A percentile compares a stretch with the other conserved stretches of the same genome.
These are phyloP conservation scores for Galendromus occidentalis DNA, from an alignment of 1,140 invertebrate genomes.

Conservation along the genomic window DNA sequence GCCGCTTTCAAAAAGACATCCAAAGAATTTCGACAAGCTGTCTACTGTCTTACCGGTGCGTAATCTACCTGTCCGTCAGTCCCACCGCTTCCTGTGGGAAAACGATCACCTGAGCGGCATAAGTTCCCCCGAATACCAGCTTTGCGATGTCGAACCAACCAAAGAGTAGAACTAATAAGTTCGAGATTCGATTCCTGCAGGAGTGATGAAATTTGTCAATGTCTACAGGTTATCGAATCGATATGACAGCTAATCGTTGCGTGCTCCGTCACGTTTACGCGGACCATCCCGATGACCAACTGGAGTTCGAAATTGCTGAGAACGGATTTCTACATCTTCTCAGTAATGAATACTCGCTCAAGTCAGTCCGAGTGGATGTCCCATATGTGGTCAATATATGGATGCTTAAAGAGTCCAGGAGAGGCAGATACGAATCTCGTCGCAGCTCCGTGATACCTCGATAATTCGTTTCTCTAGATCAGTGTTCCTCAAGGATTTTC, in stretches of 20 bases:
- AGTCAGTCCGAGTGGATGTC: neutral
- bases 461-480: no score
- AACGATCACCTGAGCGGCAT: no score
- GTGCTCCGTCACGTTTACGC: slow-evolving; percentile 5
- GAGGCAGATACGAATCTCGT: no score
- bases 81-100: no score
- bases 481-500: no score
- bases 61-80: no score
- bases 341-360: neutral
- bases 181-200: neutral
- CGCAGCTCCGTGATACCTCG: no score
- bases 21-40: neutral
- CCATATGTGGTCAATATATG: no score
- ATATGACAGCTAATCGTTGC: neutral
- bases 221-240: slow-evolving; percentile 1
- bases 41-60: slow-evolving; percentile 3
- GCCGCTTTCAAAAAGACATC: slow-evolving; percentile 1
- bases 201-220: neutral
- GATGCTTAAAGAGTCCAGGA: no score
- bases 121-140: no score
- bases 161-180: no score
- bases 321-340: slow-evolving; percentile 1
- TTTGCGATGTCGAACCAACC: no score
- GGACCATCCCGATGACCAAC: neutral
- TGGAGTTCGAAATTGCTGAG: neutral